phyloP scores from a whole-genome alignment of 2,888 invertebrate species.

The Chrysotoxum bicinctum region DNA sequence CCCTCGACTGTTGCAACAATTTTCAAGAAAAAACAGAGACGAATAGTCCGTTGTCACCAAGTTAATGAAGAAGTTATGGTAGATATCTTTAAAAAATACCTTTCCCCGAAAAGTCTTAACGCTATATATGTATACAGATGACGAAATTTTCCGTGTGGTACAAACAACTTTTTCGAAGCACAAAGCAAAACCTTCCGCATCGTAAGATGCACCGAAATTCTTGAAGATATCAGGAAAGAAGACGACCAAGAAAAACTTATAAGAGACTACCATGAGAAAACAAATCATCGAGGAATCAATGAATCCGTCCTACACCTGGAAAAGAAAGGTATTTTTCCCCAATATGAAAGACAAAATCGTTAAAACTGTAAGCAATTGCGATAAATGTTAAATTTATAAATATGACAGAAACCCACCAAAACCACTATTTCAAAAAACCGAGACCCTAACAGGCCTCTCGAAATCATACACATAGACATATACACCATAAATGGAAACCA shows the following conservation, averaged over 20 bases:
- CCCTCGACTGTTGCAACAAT: background rate
- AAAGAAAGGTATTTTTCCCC: background rate
- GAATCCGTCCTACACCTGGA: conserved; percentile 34
- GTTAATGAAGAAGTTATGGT: conserved; percentile 19
- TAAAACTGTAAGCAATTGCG: conserved; percentile 23
- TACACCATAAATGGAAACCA: conserved; percentile 49
- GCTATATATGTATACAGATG: conserved; percentile 14
- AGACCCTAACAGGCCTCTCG: conserved; percentile 61
- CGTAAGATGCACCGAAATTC: conserved; percentile 23
- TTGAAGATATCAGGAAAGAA: too few relatives aligned
- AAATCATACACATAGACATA: conserved; percentile 66
- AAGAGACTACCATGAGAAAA: conserved; percentile 16
- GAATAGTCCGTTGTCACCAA: conserved; percentile 50
- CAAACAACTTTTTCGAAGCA: background rate
- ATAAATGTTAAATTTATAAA: conserved; percentile 26
- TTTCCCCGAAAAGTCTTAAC: conserved; percentile 46
- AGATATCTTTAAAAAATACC: conserved; percentile 58
- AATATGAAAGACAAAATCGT: background rate
- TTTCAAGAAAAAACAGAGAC: background rate
- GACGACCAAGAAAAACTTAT: conserved; percentile 13
- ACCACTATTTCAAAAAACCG: conserved; percentile 59
- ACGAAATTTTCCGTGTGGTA: conserved; percentile 43
- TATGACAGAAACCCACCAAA: conserved; percentile 61
- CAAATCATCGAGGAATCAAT: conserved; percentile 51
- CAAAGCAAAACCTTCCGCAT: conserved; percentile 42